phyloP scores from a whole-genome alignment of 2,113 vertebrate species.

The Mesocricetus auratus region DNA sequence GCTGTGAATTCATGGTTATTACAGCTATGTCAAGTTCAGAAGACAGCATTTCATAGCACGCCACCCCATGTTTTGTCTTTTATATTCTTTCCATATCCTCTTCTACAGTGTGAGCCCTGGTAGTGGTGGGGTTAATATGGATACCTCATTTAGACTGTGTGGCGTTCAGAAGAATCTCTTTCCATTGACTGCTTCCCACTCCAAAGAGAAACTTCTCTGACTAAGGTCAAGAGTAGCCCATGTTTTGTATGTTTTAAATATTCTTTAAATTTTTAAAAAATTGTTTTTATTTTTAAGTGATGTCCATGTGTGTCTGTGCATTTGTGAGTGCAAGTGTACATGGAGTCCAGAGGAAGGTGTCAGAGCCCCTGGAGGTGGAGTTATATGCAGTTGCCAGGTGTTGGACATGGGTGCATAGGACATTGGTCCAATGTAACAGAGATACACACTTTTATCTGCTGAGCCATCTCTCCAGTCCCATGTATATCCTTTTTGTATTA shows the following conservation, averaged over 20 bases:
- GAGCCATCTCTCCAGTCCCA: neutral
- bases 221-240: neutral
- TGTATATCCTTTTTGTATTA: slow-evolving; percentile 15
- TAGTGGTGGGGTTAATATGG: neutral
- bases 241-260: neutral
- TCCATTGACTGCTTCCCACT: neutral
- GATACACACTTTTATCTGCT: neutral
- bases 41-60: neutral
- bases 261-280: neutral
- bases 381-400: neutral
- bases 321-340: neutral
- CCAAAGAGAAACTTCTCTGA: neutral
- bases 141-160: neutral
- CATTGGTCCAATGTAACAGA: neutral
- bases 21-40: neutral
- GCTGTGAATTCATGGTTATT: neutral
- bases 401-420: neutral
- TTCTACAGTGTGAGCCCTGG: neutral
- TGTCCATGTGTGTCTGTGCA: neutral
- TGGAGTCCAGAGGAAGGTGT: neutral
- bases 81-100: neutral
- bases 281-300: neutral
- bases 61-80: neutral
- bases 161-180: neutral
- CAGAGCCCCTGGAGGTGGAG: neutral